Conservation (phyloP, 2,797 vertebrate genomes). For the Silurus aristotelis region DNA sequence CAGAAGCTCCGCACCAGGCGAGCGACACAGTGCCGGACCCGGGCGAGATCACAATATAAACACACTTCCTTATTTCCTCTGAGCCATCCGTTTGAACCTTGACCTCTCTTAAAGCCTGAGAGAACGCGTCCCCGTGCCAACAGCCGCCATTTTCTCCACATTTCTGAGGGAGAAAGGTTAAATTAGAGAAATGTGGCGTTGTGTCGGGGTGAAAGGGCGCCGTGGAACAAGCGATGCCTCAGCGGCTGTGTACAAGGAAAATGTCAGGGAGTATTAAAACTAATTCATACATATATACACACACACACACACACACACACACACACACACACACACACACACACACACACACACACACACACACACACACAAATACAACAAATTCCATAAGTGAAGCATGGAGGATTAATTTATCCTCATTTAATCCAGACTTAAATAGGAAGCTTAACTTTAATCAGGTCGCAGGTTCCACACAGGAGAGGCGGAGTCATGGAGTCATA, state of each 20-base stretch:
- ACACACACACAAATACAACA: neutral
- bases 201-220: neutral
- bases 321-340: slow-evolving; percentile 13
- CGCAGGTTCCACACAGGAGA: neutral
- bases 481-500: neutral
- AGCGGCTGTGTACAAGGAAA: neutral
- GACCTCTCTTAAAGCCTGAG: neutral
- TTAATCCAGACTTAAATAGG: slow-evolving; percentile 14
- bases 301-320: neutral
- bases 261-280: slow-evolving; percentile 26
- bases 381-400: neutral
- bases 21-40: too few relatives aligned
- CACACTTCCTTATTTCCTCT: slow-evolving; percentile 5
- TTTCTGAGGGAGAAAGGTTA: neutral
- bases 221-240: neutral
- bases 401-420: neutral
- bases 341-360: neutral
- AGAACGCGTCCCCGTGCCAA: neutral
- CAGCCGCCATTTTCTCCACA: neutral
- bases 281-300: slow-evolving; percentile 26
- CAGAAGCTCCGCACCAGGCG: neutral
- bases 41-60: slow-evolving; percentile 9
- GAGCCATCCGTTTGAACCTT: neutral
- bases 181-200: neutral
- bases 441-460: slow-evolving; percentile 24